These are phyloP conservation scores for Drosophila pectinifera DNA, from an alignment of 1,140 invertebrate genomes.

Conservation along the genomic window DNA sequence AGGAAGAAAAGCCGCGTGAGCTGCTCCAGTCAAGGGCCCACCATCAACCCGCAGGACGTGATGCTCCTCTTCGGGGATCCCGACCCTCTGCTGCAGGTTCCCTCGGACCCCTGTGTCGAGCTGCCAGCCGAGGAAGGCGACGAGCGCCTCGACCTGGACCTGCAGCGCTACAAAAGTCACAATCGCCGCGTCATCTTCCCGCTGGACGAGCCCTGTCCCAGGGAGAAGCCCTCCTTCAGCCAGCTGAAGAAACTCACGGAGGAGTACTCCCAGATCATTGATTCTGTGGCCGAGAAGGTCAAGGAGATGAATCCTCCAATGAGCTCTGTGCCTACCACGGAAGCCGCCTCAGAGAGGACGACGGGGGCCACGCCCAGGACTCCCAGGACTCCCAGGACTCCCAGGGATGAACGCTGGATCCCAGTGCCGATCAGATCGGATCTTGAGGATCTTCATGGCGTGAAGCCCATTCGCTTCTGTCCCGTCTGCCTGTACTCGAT, in stretches of 20 bases:
- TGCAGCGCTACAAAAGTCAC: slow-evolving; percentile 41
- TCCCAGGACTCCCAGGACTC: background rate
- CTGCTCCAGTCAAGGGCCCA: slow-evolving; percentile 5
- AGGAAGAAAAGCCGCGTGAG: background rate
- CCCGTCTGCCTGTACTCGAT: slow-evolving; percentile 62
- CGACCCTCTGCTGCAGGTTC: slow-evolving; percentile 21
- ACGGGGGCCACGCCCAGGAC: background rate
- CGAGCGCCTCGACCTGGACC: slow-evolving; percentile 33
- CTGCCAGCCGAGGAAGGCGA: slow-evolving; percentile 29
- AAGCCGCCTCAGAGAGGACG: background rate
- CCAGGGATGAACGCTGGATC: slow-evolving; percentile 7
- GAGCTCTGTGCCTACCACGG: too few species aligned
- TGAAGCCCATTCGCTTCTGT: slow-evolving; percentile 59
- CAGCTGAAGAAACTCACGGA: slow-evolving; percentile 14
- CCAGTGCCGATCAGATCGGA: slow-evolving; percentile 34
- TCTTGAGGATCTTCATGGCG: background rate
- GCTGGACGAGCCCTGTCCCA: background rate
- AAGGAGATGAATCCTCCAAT: background rate
- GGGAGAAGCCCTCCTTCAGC: background rate
- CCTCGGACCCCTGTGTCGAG: slow-evolving; percentile 44
- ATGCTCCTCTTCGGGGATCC: slow-evolving; percentile 52
- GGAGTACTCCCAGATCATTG: slow-evolving; percentile 10
- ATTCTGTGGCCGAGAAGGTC: slow-evolving; percentile 22
- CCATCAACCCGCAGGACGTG: slow-evolving; percentile 42
- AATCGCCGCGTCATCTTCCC: slow-evolving; percentile 7